Conservation (phyloP, 2,113 vertebrate species). For the Oncorhynchus masou region DNA sequence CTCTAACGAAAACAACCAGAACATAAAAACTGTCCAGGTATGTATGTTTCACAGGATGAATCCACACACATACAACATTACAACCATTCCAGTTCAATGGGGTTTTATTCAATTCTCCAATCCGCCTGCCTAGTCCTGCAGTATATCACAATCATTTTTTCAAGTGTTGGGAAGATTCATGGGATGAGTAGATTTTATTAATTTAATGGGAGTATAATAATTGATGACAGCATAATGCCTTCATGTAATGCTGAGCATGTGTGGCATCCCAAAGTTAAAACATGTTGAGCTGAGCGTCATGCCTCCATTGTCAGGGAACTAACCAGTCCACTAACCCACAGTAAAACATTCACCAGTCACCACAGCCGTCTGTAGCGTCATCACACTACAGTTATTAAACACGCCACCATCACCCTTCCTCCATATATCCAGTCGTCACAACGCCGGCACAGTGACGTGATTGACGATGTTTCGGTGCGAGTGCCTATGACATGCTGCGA, state of each 20-base stretch:
- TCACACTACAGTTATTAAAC: slow-evolving; percentile 48
- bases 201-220: background rate
- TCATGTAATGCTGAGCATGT: background rate
- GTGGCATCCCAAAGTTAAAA: background rate
- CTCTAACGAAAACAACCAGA: slow-evolving; percentile 87
- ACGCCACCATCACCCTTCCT: slow-evolving; percentile 35
- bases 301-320: background rate
- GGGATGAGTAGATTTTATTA: background rate
- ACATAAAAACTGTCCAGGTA: slow-evolving; percentile 97
- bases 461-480: slow-evolving; percentile 51
- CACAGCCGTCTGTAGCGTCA: slow-evolving; percentile 35
- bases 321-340: background rate
- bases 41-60: slow-evolving; percentile 78
- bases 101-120: background rate
- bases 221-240: background rate
- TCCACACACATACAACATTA: background rate
- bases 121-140: too few species aligned
- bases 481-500: slow-evolving; percentile 36
- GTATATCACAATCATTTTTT: background rate
- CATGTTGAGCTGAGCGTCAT: background rate
- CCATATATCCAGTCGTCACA: slow-evolving; percentile 57
- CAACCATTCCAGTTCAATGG: background rate
- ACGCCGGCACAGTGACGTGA: slow-evolving; percentile 41
- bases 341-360: background rate
- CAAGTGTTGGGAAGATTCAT: background rate